Evolutionary conservation across 2,797 vertebrate genomes (phyloP).

Genomic region (Crenuchus spilurus): DNA sequence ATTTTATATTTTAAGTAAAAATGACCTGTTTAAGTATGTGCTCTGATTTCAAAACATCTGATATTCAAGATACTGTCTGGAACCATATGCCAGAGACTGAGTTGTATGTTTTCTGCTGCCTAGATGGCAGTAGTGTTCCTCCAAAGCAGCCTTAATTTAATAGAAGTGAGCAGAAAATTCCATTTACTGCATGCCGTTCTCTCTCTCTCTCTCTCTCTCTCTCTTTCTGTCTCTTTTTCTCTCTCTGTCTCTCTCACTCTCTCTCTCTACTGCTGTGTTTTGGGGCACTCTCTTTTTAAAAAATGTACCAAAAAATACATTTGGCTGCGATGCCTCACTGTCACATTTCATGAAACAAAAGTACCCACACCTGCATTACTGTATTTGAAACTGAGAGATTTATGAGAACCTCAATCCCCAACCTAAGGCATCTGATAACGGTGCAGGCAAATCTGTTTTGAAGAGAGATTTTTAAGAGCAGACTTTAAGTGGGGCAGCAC

Average conservation of each 20-base stretch:
- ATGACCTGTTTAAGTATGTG: too few species aligned
- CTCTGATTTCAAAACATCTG: neutral
- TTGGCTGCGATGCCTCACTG: neutral
- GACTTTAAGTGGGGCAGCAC: constrained; percentile 11
- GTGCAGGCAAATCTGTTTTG: neutral
- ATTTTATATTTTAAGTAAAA: too few species aligned
- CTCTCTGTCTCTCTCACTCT: neutral
- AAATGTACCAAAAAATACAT: neutral
- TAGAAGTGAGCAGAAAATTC: neutral
- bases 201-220: constrained; percentile 10
- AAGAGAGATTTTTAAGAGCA: constrained; percentile 1
- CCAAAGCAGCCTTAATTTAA: constrained; percentile 7
- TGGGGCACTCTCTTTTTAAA: neutral
- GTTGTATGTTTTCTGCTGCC: neutral
- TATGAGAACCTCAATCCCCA: neutral
- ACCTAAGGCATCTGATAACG: neutral
- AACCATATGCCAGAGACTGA: neutral
- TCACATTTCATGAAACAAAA: neutral
- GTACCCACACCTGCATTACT: neutral
- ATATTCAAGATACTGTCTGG: neutral
- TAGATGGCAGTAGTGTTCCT: constrained; percentile 51
- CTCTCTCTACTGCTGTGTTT: neutral
- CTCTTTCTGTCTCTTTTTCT: neutral
- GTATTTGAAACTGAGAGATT: neutral
- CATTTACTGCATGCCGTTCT: constrained; percentile 13